Conservation (phyloP, 2,797 vertebrate genomes). For the Eurystomus glaucurus region DNA sequence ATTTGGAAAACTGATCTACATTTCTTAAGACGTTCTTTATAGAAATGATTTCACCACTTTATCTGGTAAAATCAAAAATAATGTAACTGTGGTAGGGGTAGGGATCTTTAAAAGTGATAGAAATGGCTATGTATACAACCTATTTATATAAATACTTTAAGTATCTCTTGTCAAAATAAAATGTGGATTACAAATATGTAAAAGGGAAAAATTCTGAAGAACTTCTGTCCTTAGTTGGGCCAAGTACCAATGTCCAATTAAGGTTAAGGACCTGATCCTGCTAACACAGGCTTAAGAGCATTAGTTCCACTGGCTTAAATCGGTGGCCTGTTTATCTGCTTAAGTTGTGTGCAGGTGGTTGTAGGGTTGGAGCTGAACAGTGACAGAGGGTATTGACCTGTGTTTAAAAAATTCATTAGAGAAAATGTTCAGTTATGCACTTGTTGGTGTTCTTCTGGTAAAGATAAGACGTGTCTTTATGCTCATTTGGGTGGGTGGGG, state of each 20-base stretch:
- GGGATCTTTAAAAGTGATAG: conserved; percentile 75
- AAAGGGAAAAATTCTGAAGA: conserved; percentile 21
- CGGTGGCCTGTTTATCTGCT: not conserved
- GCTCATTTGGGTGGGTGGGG: conserved; percentile 65
- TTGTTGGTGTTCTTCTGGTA: conserved; percentile 79
- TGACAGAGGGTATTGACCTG: conserved; percentile 42
- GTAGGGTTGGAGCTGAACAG: not conserved
- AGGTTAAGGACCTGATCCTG: not conserved
- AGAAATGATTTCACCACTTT: conserved; percentile 43
- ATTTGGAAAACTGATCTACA: conserved; percentile 74
- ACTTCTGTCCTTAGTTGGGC: not conserved
- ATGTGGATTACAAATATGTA: not conserved
- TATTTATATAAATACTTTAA: conserved; percentile 81
- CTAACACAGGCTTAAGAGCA: not conserved
- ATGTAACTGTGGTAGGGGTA: conserved; percentile 75
- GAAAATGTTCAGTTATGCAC: conserved; percentile 79
- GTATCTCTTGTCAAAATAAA: conserved; percentile 67
- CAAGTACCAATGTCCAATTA: not conserved
- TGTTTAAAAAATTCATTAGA: conserved; percentile 75
- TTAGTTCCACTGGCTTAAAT: not conserved
- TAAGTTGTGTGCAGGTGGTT: not conserved
- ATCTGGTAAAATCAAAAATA: conserved; percentile 78
- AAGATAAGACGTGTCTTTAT: conserved; percentile 63
- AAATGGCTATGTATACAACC: conserved; percentile 73
- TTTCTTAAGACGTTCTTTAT: conserved; percentile 75